Conservation (phyloP, 2,888 invertebrate species). For the Magallana nippona region DNA sequence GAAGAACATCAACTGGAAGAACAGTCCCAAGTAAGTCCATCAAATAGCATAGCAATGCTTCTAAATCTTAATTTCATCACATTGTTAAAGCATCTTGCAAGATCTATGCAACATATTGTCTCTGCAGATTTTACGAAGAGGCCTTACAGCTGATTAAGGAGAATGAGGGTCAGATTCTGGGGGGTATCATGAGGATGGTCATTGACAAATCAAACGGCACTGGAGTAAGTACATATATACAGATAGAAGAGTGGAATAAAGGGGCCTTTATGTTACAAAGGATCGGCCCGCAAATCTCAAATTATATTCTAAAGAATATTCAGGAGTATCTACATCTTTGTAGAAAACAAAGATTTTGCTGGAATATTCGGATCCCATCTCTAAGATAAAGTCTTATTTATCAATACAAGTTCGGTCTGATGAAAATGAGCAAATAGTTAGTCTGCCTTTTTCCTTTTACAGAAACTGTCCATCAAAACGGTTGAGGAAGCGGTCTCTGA, state of each 20-base stretch:
- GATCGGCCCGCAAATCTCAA: neutral
- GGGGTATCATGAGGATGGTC: neutral
- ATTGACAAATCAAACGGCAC: conserved; percentile 2
- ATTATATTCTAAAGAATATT: neutral
- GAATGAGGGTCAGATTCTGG: neutral
- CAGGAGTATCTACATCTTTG: too few relatives aligned
- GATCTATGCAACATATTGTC: too few relatives aligned
- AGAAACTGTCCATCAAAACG: neutral
- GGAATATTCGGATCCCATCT: too few relatives aligned
- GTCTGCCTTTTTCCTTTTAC: neutral
- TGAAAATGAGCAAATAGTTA: too few relatives aligned
- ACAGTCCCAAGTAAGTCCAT: neutral
- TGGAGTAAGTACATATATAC: neutral
- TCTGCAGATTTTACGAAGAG: neutral
- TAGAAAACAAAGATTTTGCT: too few relatives aligned
- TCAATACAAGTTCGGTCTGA: too few relatives aligned
- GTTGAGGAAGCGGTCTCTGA: neutral
- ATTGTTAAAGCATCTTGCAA: neutral
- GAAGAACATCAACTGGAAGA: neutral
- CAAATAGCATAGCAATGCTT: too few relatives aligned
- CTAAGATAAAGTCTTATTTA: too few relatives aligned
- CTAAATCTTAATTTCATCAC: too few relatives aligned
- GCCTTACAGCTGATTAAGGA: neutral
- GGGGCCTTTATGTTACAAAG: neutral
- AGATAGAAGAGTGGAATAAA: too few relatives aligned